phyloP scores from a whole-genome alignment of 1,140 invertebrate species.

The Colletes gigas region DNA sequence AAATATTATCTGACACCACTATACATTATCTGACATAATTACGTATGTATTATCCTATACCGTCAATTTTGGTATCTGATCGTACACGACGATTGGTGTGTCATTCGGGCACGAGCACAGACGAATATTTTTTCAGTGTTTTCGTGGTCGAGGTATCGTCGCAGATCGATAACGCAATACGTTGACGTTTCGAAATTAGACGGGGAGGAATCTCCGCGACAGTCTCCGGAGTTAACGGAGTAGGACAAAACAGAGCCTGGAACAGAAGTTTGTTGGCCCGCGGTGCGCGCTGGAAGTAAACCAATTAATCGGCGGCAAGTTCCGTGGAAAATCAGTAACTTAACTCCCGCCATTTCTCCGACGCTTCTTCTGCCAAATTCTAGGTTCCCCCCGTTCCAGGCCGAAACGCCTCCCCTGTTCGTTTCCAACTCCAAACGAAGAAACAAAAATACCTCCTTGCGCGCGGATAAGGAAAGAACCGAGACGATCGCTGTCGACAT shows the following conservation, averaged over 20 bases:
- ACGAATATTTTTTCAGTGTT: no score
- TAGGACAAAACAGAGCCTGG: constrained; percentile 54
- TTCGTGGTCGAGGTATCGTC: no score
- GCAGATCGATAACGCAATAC: no score
- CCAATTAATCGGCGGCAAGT: constrained; percentile 70
- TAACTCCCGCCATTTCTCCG: constrained; percentile 49
- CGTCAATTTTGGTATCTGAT: no score
- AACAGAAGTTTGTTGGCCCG: constrained; percentile 66
- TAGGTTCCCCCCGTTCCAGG: constrained; percentile 30
- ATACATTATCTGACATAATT: no score
- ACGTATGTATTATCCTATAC: no score
- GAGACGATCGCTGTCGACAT: constrained; percentile 57
- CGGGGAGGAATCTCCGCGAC: constrained; percentile 31
- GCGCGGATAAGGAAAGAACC: constrained; percentile 7
- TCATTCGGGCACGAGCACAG: no score
- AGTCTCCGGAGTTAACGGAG: constrained; percentile 48
- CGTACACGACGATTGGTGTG: no score
- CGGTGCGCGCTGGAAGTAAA: constrained; percentile 69
- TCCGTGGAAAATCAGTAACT: constrained; percentile 68
- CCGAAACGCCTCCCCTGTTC: neutral
- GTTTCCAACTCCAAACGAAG: constrained; percentile 19
- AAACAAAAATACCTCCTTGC: constrained; percentile 62
- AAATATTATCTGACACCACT: no score
- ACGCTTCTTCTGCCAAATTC: constrained; percentile 69
- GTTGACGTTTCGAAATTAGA: neutral